phyloP scores from a whole-genome alignment of 1,140 invertebrate genomes.

The Venturia canescens region DNA sequence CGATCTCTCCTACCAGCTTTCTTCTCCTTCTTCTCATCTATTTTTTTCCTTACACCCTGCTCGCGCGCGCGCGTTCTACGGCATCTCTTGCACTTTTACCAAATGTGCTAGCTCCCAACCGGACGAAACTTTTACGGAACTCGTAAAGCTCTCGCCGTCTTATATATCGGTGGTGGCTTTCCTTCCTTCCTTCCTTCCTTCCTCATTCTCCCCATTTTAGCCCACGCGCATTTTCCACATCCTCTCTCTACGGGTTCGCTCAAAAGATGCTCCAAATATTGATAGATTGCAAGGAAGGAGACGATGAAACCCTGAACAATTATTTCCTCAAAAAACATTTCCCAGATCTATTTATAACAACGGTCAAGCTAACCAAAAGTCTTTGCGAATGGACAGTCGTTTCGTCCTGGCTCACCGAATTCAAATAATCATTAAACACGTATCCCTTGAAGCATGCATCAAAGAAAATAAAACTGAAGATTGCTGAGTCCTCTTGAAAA shows the following conservation, averaged over 20 bases:
- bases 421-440: too few species aligned
- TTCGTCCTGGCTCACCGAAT: too few species aligned
- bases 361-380: too few species aligned
- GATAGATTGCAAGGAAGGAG: too few species aligned
- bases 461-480: too few species aligned
- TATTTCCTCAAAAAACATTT: too few species aligned
- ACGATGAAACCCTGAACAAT: too few species aligned
- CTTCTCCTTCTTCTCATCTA: background rate
- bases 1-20: background rate
- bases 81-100: background rate
- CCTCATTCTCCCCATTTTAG: conserved; percentile 27
- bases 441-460: too few species aligned
- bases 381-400: too few species aligned
- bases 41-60: background rate
- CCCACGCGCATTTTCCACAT: background rate
- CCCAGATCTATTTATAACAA: too few species aligned
- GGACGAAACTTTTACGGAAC: conserved; percentile 46
- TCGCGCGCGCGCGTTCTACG: too few species aligned
- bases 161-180: conserved; percentile 17
- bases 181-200: conserved; percentile 30
- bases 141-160: conserved; percentile 47
- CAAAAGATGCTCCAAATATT: background rate
- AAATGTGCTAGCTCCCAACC: conserved; percentile 20
- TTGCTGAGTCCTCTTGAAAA: too few species aligned
- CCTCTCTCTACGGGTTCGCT: background rate